Base-by-base conservation (phyloP, 2,113 vertebrate species). In the Dipodomys spectabilis region DNA sequence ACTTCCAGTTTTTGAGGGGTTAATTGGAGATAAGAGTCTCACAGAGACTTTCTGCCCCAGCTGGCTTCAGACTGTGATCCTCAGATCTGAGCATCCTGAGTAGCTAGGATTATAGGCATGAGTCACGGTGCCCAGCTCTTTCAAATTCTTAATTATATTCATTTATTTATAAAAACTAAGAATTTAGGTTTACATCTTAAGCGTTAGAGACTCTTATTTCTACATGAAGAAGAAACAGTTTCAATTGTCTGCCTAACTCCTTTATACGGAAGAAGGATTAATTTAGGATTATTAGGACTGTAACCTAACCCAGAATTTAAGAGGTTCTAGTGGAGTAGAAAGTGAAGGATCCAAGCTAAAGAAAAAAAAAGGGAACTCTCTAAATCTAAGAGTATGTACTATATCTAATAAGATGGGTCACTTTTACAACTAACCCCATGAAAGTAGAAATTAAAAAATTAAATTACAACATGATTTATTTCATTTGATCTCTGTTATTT, bases 251-350 rank as follows among this genome's bases (percentile, higher is more conserved):
- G 73, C 23, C 32, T 95, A 27, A 65, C n/a, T 88, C 19, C 35
- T 92, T 92, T 93, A 67, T 91, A 82, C 60, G n/a, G 85, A 27
- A 30, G 18, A 69, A 91, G 68, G 93, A 95, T 96, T 97, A 91
- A 84, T 67, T 19, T 93, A 68, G 72, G 67, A 68, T 94, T 95
- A 86, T 86, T 92, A 95, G 86, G 77, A 94, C 82, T 85, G 79
- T 49, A 79, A 19, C 45, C 67, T 90, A 94, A 39, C 53, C 71
- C 83, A 86, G 75, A 92, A 86, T 85, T 45, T 88, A 73, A 95
- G 68, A 92, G 78, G 93, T 83, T 84, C 69, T 81, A 91, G 0
- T 84, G n/a, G 88, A 82, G 22, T 86, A 16, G 45, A 89, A 92
- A 94, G n/a, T 60, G 7, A 91, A 81, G 39, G 12, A 84, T 57